A percentile compares a stretch with the other conserved stretches of the same genome.
phyloP scores from a whole-genome alignment of 2,888 invertebrate genomes.

The Eristalis pertinax region DNA sequence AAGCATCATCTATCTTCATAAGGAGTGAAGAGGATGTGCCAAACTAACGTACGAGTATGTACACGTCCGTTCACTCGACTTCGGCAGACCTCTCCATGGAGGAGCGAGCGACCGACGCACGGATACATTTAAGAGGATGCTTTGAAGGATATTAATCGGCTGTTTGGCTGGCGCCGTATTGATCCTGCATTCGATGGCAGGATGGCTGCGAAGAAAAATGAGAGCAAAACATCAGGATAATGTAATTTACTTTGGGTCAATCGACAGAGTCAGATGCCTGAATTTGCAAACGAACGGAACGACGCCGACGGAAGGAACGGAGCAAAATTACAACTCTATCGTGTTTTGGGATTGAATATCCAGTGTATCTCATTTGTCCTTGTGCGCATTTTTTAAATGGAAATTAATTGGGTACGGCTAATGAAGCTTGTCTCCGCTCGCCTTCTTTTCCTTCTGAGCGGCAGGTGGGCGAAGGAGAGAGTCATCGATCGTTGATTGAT shows the following conservation, averaged over 20 bases:
- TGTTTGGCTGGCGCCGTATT: slow-evolving; percentile 34
- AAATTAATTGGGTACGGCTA: slow-evolving; percentile 60
- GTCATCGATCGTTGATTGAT: slow-evolving; percentile 8
- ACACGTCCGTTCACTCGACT: not conserved
- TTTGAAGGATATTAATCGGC: slow-evolving; percentile 53
- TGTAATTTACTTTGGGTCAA: slow-evolving; percentile 65
- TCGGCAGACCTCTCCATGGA: not conserved
- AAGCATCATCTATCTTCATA: slow-evolving; percentile 58
- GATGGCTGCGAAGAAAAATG: not conserved
- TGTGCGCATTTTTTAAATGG: slow-evolving; percentile 38
- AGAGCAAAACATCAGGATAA: slow-evolving; percentile 43
- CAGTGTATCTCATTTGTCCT: not conserved
- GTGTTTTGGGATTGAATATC: slow-evolving; percentile 32
- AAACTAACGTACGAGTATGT: not conserved
- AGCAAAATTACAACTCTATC: not conserved
- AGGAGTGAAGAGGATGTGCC: slow-evolving; percentile 28
- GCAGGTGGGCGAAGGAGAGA: not conserved
- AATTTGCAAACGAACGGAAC: too few relatives aligned
- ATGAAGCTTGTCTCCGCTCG: slow-evolving; percentile 22
- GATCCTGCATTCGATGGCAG: slow-evolving; percentile 18
- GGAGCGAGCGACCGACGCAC: not conserved
- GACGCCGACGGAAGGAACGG: too few relatives aligned
- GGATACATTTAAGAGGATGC: not conserved
- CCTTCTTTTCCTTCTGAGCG: not conserved
- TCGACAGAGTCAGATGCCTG: slow-evolving; percentile 19